phyloP scores from a whole-genome alignment of 2,113 vertebrate species.

The Anolis sagrei region DNA sequence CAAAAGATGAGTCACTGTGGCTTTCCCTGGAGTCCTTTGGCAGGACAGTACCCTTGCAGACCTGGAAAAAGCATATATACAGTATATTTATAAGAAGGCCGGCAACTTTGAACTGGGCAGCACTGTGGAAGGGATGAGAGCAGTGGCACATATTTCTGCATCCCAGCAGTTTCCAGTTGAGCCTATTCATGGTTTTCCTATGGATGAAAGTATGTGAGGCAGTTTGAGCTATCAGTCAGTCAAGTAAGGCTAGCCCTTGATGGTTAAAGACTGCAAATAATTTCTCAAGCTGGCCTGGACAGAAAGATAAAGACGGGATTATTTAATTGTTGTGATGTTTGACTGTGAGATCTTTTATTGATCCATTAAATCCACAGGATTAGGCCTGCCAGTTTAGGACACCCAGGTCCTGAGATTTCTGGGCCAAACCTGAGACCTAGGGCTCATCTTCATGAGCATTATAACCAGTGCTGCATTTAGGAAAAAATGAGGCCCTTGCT shows the following conservation, averaged over 20 bases:
- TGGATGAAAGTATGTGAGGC: background rate
- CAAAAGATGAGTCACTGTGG: fast-evolving
- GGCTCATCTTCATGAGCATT: too few relatives aligned
- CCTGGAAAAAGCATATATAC: background rate
- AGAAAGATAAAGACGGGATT: background rate
- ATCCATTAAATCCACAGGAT: background rate
- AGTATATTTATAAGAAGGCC: background rate
- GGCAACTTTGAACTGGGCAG: background rate
- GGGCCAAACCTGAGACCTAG: too few relatives aligned
- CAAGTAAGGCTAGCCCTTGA: background rate
- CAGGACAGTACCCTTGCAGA: background rate
- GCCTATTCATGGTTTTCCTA: constrained; percentile 2
- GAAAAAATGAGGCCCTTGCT: too few relatives aligned
- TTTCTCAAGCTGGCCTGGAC: background rate
- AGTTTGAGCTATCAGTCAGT: background rate
- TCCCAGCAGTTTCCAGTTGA: background rate
- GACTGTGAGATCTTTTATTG: background rate
- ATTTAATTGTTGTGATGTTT: background rate
- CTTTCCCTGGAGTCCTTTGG: background rate
- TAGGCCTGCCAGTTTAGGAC: too few relatives aligned
- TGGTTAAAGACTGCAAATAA: background rate
- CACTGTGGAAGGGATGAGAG: background rate
- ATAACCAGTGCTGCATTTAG: too few relatives aligned
- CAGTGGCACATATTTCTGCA: background rate
- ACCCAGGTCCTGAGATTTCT: too few relatives aligned